Conservation (phyloP, 2,888 invertebrate genomes). For the Drosophila kambysellisi region DNA sequence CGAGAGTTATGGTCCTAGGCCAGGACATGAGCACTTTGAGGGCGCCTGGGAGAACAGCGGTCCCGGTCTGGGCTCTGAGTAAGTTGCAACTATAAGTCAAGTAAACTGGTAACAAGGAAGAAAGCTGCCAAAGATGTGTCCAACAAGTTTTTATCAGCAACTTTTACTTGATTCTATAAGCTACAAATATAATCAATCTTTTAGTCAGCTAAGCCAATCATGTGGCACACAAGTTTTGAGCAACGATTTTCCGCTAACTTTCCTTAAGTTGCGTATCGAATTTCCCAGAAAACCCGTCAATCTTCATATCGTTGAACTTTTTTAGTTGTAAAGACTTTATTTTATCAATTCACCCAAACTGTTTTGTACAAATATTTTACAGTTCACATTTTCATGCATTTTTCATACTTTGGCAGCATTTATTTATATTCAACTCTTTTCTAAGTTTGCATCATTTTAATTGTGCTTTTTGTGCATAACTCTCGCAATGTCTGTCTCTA, state of each 20-base stretch:
- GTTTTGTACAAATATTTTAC: not conserved
- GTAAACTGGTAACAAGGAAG: not conserved
- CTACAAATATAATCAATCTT: not conserved
- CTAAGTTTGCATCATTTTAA: not conserved
- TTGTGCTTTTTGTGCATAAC: conserved; percentile 34
- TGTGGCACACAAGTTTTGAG: not conserved
- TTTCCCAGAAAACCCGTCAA: not conserved
- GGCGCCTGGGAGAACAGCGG: conserved; percentile 88
- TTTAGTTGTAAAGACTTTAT: not conserved
- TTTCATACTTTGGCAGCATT: not conserved
- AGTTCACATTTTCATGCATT: not conserved
- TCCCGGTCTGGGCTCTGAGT: conserved; percentile 88
- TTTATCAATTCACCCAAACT: not conserved
- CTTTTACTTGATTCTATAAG: not conserved
- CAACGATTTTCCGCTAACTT: not conserved
- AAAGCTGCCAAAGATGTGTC: not conserved
- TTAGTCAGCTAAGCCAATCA: not conserved
- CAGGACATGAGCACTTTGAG: conserved; percentile 85
- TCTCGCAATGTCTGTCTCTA: conserved; percentile 54
- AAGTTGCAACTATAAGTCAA: conserved; percentile 75
- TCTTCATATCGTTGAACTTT: not conserved
- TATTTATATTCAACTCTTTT: not conserved
- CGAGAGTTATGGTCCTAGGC: conserved; percentile 77
- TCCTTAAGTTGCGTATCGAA: not conserved
- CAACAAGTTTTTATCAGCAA: not conserved